Conservation (phyloP, 2,113 vertebrate species). For the Dascyllus trimaculatus region DNA sequence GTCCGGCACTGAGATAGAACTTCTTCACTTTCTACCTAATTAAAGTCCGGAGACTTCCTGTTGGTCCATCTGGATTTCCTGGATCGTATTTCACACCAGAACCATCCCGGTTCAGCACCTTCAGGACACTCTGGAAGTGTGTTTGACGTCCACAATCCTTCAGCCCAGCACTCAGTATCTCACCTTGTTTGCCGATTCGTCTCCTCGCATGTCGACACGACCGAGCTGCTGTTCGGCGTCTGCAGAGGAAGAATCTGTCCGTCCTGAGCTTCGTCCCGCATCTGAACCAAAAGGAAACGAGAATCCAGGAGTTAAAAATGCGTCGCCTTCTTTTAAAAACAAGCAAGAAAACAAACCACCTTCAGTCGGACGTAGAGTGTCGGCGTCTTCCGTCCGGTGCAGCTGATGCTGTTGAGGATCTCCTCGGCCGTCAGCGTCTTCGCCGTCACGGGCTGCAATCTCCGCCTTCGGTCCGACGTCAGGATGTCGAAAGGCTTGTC, state of each 20-base stretch:
- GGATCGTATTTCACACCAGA: too few species aligned
- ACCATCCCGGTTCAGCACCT: too few species aligned
- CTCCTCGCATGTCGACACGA: neutral
- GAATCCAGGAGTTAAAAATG: neutral
- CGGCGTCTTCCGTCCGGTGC: neutral
- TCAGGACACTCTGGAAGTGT: too few species aligned
- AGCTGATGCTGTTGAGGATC: neutral
- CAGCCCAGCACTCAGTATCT: neutral
- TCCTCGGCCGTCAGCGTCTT: constrained; percentile 35
- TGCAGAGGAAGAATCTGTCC: neutral
- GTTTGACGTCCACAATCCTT: neutral
- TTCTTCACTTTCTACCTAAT: too few species aligned
- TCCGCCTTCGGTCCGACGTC: neutral
- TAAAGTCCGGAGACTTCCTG: too few species aligned
- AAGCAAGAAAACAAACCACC: constrained; percentile 7
- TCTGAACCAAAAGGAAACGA: neutral
- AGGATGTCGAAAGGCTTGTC: constrained; percentile 42
- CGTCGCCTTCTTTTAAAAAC: too few species aligned
- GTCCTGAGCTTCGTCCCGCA: neutral
- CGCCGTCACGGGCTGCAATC: constrained; percentile 22
- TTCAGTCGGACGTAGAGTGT: constrained; percentile 46
- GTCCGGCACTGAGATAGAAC: too few species aligned
- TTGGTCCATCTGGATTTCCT: too few species aligned
- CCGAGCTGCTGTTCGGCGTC: neutral
- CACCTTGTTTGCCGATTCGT: neutral